Evolutionary conservation across 2,113 vertebrate genomes (phyloP).

Genomic region (Hemiprocne comata): DNA sequence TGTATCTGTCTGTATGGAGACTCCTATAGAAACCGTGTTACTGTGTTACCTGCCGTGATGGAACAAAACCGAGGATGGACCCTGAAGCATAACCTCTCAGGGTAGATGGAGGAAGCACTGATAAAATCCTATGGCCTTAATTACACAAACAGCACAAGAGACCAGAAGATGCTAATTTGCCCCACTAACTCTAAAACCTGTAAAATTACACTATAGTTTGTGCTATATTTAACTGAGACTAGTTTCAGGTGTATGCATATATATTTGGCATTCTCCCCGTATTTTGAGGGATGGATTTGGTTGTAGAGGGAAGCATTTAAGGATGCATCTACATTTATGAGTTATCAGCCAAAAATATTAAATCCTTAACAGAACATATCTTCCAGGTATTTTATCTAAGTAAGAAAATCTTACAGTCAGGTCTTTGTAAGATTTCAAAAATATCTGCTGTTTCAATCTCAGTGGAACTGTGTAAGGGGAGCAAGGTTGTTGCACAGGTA

Average conservation of each 20-base stretch:
- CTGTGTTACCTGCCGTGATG: neutral
- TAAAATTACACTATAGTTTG: neutral
- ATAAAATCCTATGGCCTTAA: neutral
- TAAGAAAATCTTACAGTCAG: neutral
- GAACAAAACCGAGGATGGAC: neutral
- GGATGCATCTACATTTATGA: neutral
- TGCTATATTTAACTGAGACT: neutral
- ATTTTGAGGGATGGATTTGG: neutral
- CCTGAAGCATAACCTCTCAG: neutral
- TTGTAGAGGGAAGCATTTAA: neutral
- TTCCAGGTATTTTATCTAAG: neutral
- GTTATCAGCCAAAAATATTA: neutral
- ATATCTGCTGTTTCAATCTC: neutral
- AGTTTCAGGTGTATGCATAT: neutral
- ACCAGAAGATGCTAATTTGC: neutral
- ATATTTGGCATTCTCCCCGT: neutral
- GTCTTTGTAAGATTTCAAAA: neutral
- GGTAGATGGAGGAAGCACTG: neutral
- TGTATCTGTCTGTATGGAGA: constrained; percentile 10
- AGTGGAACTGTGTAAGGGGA: neutral
- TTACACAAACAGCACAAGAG: neutral
- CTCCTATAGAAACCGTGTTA: neutral
- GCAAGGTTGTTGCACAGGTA: neutral
- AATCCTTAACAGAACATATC: neutral
- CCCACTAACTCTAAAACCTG: neutral